phyloP scores from a whole-genome alignment of 53 echinoderm and acorn worm genomes.

The Echinometra lucunter region DNA sequence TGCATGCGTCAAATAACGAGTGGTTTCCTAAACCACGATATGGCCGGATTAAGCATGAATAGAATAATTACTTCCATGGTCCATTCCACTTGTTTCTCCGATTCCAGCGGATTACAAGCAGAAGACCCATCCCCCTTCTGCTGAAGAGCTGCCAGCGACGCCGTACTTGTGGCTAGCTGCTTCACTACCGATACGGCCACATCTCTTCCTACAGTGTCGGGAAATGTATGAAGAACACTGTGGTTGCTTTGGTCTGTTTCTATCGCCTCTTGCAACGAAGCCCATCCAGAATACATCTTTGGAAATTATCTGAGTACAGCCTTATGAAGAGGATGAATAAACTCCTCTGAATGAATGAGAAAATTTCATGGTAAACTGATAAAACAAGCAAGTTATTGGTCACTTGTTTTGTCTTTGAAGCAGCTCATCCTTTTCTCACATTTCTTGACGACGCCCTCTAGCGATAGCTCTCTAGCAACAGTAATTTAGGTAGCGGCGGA shows the following conservation, averaged over 20 bases:
- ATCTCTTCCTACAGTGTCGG: slow-evolving; percentile 89
- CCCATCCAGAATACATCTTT: slow-evolving; percentile 98
- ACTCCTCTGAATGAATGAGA: neutral
- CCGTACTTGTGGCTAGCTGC: slow-evolving; percentile 85
- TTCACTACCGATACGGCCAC: slow-evolving; percentile 96
- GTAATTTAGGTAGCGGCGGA: neutral
- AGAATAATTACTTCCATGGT: slow-evolving; percentile 96
- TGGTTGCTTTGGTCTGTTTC: slow-evolving; percentile 87
- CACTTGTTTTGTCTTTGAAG: neutral
- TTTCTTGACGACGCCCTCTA: neutral
- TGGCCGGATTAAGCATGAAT: no score
- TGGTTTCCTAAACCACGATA: no score
- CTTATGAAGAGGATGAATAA: neutral
- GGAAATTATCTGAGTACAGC: neutral
- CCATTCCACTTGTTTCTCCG: slow-evolving; percentile 95
- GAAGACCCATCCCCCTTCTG: slow-evolving; percentile 60
- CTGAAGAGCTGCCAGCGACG: slow-evolving; percentile 71
- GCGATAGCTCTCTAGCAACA: neutral
- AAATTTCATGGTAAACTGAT: neutral
- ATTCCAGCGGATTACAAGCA: slow-evolving; percentile 76
- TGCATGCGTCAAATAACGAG: no score
- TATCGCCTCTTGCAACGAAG: slow-evolving; percentile 88
- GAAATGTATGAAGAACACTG: slow-evolving; percentile 92
- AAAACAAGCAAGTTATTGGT: neutral
- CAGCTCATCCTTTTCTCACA: neutral